Conservation (phyloP, 2,797 vertebrate species). For the Odontamblyopus rebecca region DNA sequence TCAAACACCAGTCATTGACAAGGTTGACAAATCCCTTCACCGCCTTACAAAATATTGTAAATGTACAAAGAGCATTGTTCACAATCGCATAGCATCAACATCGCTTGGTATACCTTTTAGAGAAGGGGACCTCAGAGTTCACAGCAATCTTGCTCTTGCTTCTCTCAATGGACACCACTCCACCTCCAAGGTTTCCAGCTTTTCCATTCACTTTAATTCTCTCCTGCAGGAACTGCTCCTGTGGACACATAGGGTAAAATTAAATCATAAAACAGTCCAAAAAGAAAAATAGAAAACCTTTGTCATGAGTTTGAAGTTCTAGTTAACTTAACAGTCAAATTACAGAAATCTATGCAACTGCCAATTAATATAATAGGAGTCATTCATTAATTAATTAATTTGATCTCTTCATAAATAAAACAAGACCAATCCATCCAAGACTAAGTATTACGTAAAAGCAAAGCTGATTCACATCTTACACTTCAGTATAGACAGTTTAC, state of each 20-base stretch:
- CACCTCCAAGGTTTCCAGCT: conserved; percentile 91
- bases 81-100: background rate
- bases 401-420: no score
- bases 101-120: conserved; percentile 85
- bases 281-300: no score
- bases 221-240: conserved; percentile 98
- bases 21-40: background rate
- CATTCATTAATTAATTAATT: no score
- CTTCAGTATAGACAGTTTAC: background rate
- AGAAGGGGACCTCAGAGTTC: conserved; percentile 95
- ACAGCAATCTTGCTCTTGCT: conserved; percentile 98
- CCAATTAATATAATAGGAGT: no score
- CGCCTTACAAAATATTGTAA: background rate
- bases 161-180: conserved; percentile 91
- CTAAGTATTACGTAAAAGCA: no score
- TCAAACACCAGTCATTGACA: background rate
- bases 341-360: no score
- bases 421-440: no score
- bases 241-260: conserved; percentile 1
- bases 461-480: background rate
- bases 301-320: no score
- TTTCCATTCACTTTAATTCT: conserved; percentile 98
- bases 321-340: no score
- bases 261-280: background rate
- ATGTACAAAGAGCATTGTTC: background rate